These are phyloP conservation scores for Dolomedes plantarius DNA, from an alignment of 2,888 invertebrate species.

Conservation along the genomic window DNA sequence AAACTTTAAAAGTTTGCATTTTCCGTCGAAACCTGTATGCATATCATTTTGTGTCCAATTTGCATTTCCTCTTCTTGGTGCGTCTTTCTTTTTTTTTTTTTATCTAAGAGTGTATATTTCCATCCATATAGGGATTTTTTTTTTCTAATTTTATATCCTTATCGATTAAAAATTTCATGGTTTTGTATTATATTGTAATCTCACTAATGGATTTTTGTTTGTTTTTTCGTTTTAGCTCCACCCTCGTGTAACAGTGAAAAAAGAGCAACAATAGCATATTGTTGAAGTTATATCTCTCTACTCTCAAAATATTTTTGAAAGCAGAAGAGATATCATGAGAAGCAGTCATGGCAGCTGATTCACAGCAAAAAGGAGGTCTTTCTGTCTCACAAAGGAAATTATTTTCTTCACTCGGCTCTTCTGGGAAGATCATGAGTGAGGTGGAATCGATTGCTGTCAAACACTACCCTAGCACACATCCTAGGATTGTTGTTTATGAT, in stretches of 20 bases:
- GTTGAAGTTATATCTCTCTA: conserved; percentile 28
- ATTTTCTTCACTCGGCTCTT: conserved; percentile 33
- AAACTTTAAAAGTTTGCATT: no score
- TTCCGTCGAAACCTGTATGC: no score
- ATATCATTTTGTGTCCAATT: no score
- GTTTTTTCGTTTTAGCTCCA: conserved; percentile 51
- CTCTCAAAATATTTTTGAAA: conserved; percentile 58
- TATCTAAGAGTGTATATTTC: no score
- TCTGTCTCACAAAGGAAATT: conserved; percentile 7
- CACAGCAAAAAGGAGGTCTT: conserved; percentile 61
- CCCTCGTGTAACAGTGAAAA: conserved; percentile 56
- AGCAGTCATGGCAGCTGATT: conserved; percentile 26
- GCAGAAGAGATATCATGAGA: conserved; percentile 12
- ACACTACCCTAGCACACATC: conserved; percentile 32
- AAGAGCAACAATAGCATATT: conserved; percentile 53
- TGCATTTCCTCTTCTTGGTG: no score
- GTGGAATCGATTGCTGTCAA: conserved; percentile 21
- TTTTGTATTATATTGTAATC: no score
- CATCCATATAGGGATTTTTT: no score
- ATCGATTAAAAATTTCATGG: no score
- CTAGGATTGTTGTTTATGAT: conserved; percentile 56
- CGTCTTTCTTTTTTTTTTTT: no score
- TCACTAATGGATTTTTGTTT: no score
- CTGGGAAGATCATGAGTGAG: conserved; percentile 17
- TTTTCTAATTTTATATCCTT: no score